These are phyloP conservation scores for Urosaurus nigricauda DNA, from an alignment of 2,797 vertebrate genomes.

Conservation along the genomic window DNA sequence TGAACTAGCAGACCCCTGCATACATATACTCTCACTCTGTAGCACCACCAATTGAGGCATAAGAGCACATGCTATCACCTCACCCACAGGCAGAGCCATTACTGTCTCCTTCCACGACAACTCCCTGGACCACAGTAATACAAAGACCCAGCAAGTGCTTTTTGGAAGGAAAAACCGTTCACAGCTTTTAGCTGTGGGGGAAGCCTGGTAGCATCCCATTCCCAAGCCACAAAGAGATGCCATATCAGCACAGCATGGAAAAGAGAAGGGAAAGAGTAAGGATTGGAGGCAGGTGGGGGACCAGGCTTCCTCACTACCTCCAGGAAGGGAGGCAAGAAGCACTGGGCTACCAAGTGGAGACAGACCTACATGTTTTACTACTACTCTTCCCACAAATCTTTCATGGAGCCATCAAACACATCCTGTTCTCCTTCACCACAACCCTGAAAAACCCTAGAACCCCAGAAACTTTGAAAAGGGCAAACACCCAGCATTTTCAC, in stretches of 20 bases:
- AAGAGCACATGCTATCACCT: slow-evolving; percentile 79
- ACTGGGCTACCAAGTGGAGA: background rate
- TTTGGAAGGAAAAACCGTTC: slow-evolving; percentile 66
- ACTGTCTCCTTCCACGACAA: slow-evolving; percentile 81
- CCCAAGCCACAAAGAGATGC: too few relatives aligned
- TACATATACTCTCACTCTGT: slow-evolving; percentile 55
- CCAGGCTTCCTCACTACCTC: too few relatives aligned
- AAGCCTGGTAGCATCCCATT: background rate
- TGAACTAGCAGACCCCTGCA: too few relatives aligned
- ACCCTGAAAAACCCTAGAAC: background rate
- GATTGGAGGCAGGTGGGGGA: background rate
- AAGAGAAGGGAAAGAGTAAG: background rate
- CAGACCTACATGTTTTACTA: background rate
- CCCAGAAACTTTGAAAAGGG: background rate
- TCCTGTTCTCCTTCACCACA: background rate
- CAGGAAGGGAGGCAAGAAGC: background rate
- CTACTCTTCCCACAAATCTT: background rate
- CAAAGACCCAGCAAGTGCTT: slow-evolving; percentile 81
- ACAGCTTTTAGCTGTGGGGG: background rate
- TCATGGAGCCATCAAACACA: background rate
- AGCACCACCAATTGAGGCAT: slow-evolving; percentile 79
- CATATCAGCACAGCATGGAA: background rate
- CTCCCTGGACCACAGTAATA: slow-evolving; percentile 78
- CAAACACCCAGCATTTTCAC: background rate
- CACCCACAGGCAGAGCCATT: slow-evolving; percentile 81